Percentiles rank a stretch among this genome's conserved stretches.
phyloP scores from a whole-genome alignment of 2,888 invertebrate genomes.

The Scotopteryx bipunctaria region DNA sequence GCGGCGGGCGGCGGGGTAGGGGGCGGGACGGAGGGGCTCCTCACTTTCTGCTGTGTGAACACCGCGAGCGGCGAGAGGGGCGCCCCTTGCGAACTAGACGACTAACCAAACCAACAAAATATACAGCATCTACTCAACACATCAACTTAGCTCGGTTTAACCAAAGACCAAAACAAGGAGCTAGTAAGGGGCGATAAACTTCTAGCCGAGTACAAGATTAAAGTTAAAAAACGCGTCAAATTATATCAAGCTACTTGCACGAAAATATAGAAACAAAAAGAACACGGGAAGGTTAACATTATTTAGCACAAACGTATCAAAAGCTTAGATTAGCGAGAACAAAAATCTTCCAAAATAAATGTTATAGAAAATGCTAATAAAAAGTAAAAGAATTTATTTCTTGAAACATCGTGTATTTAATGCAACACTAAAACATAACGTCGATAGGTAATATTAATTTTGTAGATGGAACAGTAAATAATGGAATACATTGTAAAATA shows the following conservation, averaged over 20 bases:
- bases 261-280: slow-evolving; percentile 59
- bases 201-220: slow-evolving; percentile 31
- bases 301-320: slow-evolving; percentile 45
- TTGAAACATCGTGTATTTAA: slow-evolving; percentile 73
- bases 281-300: slow-evolving; percentile 37
- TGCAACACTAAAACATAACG: slow-evolving; percentile 75
- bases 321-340: slow-evolving; percentile 48
- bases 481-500: slow-evolving; percentile 53
- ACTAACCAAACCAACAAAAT: slow-evolving; percentile 79
- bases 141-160: slow-evolving; percentile 45
- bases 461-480: slow-evolving; percentile 60
- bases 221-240: slow-evolving; percentile 40
- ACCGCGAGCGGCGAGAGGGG: slow-evolving; percentile 68
- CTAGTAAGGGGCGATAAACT: slow-evolving; percentile 40
- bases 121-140: slow-evolving; percentile 60
- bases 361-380: slow-evolving; percentile 60
- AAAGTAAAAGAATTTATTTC: slow-evolving; percentile 59
- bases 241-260: slow-evolving; percentile 70
- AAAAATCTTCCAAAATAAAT: slow-evolving; percentile 82
- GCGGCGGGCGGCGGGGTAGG: slow-evolving; percentile 49
- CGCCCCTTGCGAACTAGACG: slow-evolving; percentile 70
- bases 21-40: slow-evolving; percentile 53
- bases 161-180: slow-evolving; percentile 55
- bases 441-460: slow-evolving; percentile 58
- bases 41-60: slow-evolving; percentile 66